Evolutionary conservation across 2,113 vertebrate genomes (phyloP).

Genomic region (Corythornis vintsioides): DNA sequence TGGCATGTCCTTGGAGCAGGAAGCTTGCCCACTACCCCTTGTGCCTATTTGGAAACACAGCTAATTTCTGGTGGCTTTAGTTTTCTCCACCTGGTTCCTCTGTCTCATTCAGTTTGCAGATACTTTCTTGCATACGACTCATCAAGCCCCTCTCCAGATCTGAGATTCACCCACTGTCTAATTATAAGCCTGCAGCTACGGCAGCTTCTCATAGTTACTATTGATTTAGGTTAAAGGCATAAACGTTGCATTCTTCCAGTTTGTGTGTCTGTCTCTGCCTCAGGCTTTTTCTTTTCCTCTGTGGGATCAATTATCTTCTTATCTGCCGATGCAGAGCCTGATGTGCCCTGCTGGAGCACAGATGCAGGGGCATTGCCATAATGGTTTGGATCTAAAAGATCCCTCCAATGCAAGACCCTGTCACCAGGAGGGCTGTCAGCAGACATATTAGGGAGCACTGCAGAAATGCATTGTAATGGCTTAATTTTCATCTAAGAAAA

Average conservation of each 20-base stretch:
- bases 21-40: not conserved
- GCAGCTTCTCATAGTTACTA: not conserved
- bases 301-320: constrained; percentile 41
- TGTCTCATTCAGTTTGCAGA: not conserved
- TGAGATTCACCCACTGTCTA: not conserved
- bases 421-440: not conserved
- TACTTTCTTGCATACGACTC: not conserved
- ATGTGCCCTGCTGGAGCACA: not conserved
- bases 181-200: not conserved
- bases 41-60: not conserved
- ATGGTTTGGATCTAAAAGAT: not conserved
- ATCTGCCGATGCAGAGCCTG: not conserved
- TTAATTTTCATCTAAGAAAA: not conserved
- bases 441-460: not conserved
- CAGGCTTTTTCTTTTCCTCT: constrained; percentile 38
- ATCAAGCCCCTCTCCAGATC: not conserved
- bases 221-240: constrained; percentile 42
- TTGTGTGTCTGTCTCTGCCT: not conserved
- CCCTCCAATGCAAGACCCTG: not conserved
- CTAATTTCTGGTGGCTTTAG: not conserved
- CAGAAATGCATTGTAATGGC: not conserved
- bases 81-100: not conserved
- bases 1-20: not conserved
- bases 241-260: not conserved
- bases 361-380: not conserved